Percentiles rank a stretch among this genome's conserved stretches.
phyloP scores from a whole-genome alignment of 2,113 vertebrate genomes.

The Ellobius talpinus region DNA sequence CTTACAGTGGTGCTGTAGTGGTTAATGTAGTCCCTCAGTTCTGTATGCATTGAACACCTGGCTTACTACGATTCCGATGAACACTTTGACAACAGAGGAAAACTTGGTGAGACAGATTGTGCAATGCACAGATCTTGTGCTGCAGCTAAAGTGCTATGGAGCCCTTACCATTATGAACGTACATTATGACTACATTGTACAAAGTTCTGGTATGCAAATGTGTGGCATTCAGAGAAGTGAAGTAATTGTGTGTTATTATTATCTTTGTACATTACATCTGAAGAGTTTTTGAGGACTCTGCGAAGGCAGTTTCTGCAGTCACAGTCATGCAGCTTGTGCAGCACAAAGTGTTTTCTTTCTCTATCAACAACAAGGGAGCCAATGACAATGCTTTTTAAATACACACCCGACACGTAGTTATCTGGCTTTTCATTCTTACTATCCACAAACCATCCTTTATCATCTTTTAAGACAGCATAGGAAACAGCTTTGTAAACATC shows the following conservation, averaged over 20 bases:
- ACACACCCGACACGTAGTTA: conserved; percentile 88
- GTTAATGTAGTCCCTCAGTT: conserved; percentile 72
- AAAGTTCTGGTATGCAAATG: conserved; percentile 91
- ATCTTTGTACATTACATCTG: conserved; percentile 91
- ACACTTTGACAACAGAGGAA: conserved; percentile 82
- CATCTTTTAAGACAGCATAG: conserved; percentile 87
- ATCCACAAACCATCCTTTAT: conserved; percentile 89
- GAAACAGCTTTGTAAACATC: conserved; percentile 91
- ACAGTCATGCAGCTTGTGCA: conserved; percentile 84
- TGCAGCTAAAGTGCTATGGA: conserved; percentile 87
- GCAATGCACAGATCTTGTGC: conserved; percentile 85
- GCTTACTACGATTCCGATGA: conserved; percentile 78
- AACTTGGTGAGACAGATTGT: conserved; percentile 85
- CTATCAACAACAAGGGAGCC: conserved; percentile 91
- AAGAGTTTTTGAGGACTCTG: conserved; percentile 91
- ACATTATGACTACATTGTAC: conserved; percentile 91
- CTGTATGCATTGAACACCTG: conserved; percentile 85
- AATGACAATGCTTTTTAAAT: conserved; percentile 91
- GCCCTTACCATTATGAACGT: conserved; percentile 90
- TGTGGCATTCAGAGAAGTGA: conserved; percentile 90
- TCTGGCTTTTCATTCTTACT: conserved; percentile 88
- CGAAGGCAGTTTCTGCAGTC: conserved; percentile 89
- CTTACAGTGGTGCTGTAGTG: conserved; percentile 74
- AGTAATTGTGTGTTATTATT: conserved; percentile 92
- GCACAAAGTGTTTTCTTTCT: conserved; percentile 91